Percentiles rank a stretch among this genome's conserved stretches.
Conservation (phyloP, 2,113 vertebrate species). For the Mirza zaza region DNA sequence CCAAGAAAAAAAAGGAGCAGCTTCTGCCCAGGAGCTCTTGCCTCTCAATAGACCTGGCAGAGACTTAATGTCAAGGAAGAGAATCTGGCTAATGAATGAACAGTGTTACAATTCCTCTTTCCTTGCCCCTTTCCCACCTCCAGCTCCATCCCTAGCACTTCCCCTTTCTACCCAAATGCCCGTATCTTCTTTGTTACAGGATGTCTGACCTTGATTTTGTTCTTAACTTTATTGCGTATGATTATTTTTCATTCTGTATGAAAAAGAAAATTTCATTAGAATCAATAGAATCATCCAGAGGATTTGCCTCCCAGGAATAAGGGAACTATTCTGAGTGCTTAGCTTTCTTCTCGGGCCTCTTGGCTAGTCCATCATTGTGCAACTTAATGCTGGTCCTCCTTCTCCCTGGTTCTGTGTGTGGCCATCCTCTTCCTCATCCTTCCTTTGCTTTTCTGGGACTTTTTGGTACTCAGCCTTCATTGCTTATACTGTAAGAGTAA, state of each 20-base stretch:
- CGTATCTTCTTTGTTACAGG: background rate
- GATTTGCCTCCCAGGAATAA: background rate
- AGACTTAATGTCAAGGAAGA: background rate
- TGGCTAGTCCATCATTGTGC: background rate
- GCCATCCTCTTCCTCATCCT: background rate
- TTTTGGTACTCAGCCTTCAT: background rate
- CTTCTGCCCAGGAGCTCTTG: background rate
- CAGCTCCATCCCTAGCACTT: background rate
- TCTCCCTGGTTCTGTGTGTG: background rate
- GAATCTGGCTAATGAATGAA: background rate
- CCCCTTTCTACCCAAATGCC: background rate
- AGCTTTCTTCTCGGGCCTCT: background rate
- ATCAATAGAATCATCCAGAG: background rate
- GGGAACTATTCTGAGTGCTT: background rate
- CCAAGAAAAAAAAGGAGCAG: background rate
- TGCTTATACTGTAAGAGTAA: background rate
- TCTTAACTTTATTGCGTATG: background rate
- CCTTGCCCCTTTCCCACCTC: background rate
- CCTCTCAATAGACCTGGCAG: background rate
- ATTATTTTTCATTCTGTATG: background rate
- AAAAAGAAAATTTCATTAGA: background rate
- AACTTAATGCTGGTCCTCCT: background rate
- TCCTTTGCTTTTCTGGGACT: background rate
- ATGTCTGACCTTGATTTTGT: background rate
- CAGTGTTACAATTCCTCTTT: background rate